Evolutionary conservation across 2,797 vertebrate genomes (phyloP).

Genomic region (Geotrypetes seraphini): DNA sequence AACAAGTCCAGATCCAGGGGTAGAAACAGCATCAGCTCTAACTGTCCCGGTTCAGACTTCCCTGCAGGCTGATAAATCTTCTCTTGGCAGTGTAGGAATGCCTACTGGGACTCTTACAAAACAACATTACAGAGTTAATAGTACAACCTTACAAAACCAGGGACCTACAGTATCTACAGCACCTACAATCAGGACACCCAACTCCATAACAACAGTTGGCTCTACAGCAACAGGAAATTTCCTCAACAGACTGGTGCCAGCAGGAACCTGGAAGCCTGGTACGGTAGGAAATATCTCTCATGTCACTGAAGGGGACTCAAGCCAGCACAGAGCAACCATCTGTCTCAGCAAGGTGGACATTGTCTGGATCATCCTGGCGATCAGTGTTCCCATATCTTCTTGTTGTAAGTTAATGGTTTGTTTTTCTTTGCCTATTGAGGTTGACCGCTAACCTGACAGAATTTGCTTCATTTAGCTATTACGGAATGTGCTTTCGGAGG

Average conservation of each 20-base stretch:
- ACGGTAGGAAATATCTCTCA: constrained; percentile 70
- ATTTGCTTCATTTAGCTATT: too few relatives aligned
- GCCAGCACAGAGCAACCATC: constrained; percentile 69
- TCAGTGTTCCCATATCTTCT: constrained; percentile 87
- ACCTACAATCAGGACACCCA: constrained; percentile 28
- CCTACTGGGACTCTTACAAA: constrained; percentile 25
- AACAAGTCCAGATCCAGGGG: constrained; percentile 33
- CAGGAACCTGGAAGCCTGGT: constrained; percentile 69
- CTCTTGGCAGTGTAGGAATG: constrained; percentile 19
- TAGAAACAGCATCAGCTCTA: constrained; percentile 13
- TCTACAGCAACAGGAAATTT: constrained; percentile 75
- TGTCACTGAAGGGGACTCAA: constrained; percentile 61
- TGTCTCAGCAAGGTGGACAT: constrained; percentile 93
- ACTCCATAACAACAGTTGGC: constrained; percentile 52
- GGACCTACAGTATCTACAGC: constrained; percentile 22
- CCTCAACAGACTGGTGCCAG: constrained; percentile 77
- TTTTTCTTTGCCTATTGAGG: not conserved
- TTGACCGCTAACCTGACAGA: too few relatives aligned
- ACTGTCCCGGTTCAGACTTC: constrained; percentile 30
- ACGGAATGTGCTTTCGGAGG: too few relatives aligned
- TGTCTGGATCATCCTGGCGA: constrained; percentile 89
- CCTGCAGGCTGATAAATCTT: constrained; percentile 31
- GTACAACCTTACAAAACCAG: constrained; percentile 17
- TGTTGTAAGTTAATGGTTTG: constrained; percentile 79
- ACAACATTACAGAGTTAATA: not conserved